Percentiles rank a stretch among this genome's conserved stretches.
phyloP scores from a whole-genome alignment of 1,140 invertebrate species.

The Proctacanthus coquilletti region DNA sequence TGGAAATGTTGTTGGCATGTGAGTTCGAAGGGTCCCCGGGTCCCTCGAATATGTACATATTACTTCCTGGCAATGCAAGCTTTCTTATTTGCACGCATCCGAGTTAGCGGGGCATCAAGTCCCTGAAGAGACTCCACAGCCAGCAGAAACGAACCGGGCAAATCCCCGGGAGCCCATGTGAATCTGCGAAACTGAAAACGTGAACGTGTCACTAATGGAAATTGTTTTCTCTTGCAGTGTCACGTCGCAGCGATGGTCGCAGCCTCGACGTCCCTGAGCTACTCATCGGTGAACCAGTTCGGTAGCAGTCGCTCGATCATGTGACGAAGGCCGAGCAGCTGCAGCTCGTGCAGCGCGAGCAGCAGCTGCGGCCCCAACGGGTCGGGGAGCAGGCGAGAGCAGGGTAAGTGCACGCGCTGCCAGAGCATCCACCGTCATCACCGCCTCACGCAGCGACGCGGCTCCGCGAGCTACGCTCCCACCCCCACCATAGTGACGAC shows the following conservation, averaged over 20 bases:
- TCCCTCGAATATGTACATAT: no score
- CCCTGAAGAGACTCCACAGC: no score
- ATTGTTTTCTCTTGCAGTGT: conserved; percentile 15
- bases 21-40: no score
- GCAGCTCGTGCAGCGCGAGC: conserved; percentile 28
- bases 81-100: no score
- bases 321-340: conserved; percentile 30
- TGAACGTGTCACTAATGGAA: no score
- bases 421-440: conserved; percentile 28
- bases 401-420: conserved; percentile 21
- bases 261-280: conserved; percentile 27
- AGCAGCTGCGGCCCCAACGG: conserved; percentile 23
- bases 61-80: no score
- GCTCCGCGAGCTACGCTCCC: conserved; percentile 20
- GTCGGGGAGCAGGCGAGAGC: conserved; percentile 10
- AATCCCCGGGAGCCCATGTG: no score
- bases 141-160: no score
- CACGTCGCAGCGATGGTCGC: conserved; percentile 29
- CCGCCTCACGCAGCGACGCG: conserved; percentile 21
- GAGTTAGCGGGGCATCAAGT: no score
- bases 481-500: conserved; percentile 4
- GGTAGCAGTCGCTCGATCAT: conserved; percentile 19
- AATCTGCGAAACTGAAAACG: no score
- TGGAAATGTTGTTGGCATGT: no score
- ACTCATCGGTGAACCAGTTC: conserved; percentile 27